A percentile compares a stretch with the other conserved stretches of the same genome.
These are phyloP conservation scores for Ornithoptera alexandrae DNA, from an alignment of 2,888 invertebrate species.

Conservation along the genomic window DNA sequence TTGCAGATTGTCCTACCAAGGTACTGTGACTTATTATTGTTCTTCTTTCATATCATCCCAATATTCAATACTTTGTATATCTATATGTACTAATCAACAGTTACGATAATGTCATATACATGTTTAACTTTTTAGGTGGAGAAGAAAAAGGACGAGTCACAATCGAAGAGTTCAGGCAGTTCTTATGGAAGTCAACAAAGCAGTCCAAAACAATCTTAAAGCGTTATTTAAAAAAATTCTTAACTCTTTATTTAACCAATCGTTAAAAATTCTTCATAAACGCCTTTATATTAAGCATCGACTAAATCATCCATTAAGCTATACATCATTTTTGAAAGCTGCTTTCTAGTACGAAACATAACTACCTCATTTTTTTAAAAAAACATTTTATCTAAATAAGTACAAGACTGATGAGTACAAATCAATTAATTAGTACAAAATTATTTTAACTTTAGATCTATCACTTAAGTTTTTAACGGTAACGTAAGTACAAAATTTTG, in stretches of 20 bases:
- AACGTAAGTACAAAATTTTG: conserved; percentile 76
- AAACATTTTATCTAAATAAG: conserved; percentile 44
- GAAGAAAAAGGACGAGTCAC: conserved; percentile 64
- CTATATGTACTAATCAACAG: too few species aligned
- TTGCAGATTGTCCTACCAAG: conserved; percentile 91
- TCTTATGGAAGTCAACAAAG: conserved; percentile 61
- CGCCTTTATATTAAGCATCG: neutral
- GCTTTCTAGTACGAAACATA: conserved; percentile 35
- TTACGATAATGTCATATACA: too few species aligned
- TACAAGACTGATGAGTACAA: conserved; percentile 76
- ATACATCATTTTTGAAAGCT: too few species aligned
- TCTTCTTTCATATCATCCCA: too few species aligned
- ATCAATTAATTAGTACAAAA: conserved; percentile 67
- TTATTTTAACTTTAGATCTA: conserved; percentile 58
- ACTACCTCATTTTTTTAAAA: conserved; percentile 56
- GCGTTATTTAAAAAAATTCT: conserved; percentile 24
- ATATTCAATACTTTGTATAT: too few species aligned
- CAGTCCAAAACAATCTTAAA: conserved; percentile 58
- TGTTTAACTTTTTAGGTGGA: conserved; percentile 54
- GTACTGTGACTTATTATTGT: conserved; percentile 38
- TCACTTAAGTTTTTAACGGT: conserved; percentile 63
- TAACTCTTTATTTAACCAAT: neutral
- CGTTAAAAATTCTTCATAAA: neutral
- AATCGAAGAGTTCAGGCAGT: conserved; percentile 64
- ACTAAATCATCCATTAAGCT: neutral